A percentile compares a stretch with the other conserved stretches of the same genome.
Evolutionary conservation across 2,797 vertebrate genomes (phyloP).

Genomic region (Cossypha caffra): DNA sequence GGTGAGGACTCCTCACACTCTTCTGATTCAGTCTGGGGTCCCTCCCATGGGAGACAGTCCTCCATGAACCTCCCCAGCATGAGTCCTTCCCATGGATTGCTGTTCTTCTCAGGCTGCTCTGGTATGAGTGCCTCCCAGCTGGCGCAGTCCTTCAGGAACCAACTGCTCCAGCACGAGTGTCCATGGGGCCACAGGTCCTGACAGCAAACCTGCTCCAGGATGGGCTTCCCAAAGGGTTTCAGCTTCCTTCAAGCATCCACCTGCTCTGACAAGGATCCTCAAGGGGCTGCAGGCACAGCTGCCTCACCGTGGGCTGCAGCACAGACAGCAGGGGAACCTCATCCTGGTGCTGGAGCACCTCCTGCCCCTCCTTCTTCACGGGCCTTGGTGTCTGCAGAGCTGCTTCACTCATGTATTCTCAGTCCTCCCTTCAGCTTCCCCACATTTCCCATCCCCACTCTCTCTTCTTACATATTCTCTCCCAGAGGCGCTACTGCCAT

Average conservation of each 20-base stretch:
- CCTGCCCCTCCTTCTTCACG: not conserved
- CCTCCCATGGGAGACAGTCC: fast-evolving
- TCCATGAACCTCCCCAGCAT: not conserved
- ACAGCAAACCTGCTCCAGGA: not conserved
- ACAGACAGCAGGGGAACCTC: fast-evolving
- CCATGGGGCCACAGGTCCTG: not conserved
- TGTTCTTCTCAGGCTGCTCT: not conserved
- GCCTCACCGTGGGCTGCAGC: not conserved
- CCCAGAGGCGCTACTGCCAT: not conserved
- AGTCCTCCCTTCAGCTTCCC: not conserved
- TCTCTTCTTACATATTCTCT: not conserved
- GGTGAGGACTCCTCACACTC: not conserved
- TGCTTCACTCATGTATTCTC: not conserved
- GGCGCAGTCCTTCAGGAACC: not conserved
- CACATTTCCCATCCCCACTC: fast-evolving
- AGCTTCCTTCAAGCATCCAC: not conserved
- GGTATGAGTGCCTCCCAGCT: fast-evolving
- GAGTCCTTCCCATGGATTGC: not conserved
- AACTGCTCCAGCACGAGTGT: not conserved
- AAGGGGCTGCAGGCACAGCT: not conserved
- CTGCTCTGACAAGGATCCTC: not conserved
- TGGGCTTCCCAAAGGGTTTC: not conserved
- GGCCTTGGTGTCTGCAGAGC: not conserved
- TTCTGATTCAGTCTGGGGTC: fast-evolving
- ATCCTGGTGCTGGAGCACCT: fast-evolving